These are phyloP conservation scores for Lamproptera curius DNA, from an alignment of 2,888 invertebrate species.

Conservation along the genomic window DNA sequence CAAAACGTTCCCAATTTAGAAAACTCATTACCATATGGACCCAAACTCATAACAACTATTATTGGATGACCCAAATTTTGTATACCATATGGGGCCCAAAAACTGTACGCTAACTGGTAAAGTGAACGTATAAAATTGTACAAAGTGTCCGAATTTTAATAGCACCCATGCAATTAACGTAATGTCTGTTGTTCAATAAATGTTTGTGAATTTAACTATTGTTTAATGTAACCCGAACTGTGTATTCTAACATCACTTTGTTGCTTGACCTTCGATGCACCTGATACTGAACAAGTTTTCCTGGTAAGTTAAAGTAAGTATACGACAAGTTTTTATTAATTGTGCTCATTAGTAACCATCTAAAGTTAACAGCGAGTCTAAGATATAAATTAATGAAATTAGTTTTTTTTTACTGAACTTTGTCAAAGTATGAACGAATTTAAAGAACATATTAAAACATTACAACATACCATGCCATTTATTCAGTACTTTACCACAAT, in stretches of 20 bases:
- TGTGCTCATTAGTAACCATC: too few relatives aligned
- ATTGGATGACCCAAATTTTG: background rate
- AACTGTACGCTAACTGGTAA: background rate
- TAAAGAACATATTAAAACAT: too few relatives aligned
- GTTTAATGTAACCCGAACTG: slow-evolving; percentile 1
- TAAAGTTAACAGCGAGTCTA: too few relatives aligned
- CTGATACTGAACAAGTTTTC: too few relatives aligned
- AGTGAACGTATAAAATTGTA: background rate
- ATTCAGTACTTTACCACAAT: too few relatives aligned
- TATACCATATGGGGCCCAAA: background rate
- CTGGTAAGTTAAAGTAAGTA: too few relatives aligned
- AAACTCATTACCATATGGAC: background rate
- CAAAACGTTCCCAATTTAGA: background rate
- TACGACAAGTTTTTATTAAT: too few relatives aligned
- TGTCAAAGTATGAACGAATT: too few relatives aligned
- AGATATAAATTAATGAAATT: too few relatives aligned
- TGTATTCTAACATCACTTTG: background rate
- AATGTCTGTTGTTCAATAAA: background rate
- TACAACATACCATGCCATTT: too few relatives aligned
- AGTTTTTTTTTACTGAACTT: too few relatives aligned
- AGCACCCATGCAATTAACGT: background rate
- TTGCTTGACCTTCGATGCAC: background rate
- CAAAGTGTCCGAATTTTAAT: background rate
- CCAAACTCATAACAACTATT: background rate
- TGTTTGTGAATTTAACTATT: background rate